A percentile compares a stretch with the other conserved stretches of the same genome.
phyloP scores from a whole-genome alignment of 2,113 vertebrate genomes.

The Choloepus hoffmanni region DNA sequence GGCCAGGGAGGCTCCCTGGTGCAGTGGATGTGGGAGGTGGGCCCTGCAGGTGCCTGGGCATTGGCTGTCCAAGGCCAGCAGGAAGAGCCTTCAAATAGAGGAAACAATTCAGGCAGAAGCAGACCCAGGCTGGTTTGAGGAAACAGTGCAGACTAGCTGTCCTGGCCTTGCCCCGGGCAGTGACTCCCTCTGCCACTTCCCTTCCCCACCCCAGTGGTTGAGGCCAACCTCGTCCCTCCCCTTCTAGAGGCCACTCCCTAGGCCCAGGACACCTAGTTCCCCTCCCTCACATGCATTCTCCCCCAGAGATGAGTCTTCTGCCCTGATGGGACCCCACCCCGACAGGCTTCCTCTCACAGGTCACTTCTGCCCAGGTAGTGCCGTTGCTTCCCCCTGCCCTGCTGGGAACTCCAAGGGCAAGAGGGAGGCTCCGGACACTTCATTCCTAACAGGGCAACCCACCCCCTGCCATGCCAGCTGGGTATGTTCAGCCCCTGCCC shows the following conservation, averaged over 20 bases:
- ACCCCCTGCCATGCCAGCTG: conserved; percentile 88
- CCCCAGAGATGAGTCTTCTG: neutral
- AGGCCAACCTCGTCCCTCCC: too few species aligned
- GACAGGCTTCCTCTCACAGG: conserved; percentile 80
- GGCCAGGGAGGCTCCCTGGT: neutral
- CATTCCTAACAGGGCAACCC: conserved; percentile 87
- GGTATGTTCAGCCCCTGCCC: conserved; percentile 90
- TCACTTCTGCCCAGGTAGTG: conserved; percentile 87
- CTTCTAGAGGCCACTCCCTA: neutral
- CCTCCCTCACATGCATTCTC: neutral
- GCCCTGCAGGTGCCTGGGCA: neutral
- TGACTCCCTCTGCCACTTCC: too few species aligned
- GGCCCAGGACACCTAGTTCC: neutral
- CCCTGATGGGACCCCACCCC: neutral
- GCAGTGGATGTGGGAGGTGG: too few species aligned
- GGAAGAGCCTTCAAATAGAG: neutral
- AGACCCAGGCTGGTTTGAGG: too few species aligned
- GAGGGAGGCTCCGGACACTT: conserved; percentile 89
- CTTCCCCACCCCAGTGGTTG: too few species aligned
- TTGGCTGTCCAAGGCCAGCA: neutral
- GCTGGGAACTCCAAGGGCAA: conserved; percentile 88
- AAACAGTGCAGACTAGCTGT: neutral
- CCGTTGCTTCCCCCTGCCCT: conserved; percentile 84
- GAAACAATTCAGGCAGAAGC: neutral
- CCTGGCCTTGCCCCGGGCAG: neutral